Evolutionary conservation across 2,113 vertebrate genomes (phyloP).

Genomic region (Benitochromis conjunctus): DNA sequence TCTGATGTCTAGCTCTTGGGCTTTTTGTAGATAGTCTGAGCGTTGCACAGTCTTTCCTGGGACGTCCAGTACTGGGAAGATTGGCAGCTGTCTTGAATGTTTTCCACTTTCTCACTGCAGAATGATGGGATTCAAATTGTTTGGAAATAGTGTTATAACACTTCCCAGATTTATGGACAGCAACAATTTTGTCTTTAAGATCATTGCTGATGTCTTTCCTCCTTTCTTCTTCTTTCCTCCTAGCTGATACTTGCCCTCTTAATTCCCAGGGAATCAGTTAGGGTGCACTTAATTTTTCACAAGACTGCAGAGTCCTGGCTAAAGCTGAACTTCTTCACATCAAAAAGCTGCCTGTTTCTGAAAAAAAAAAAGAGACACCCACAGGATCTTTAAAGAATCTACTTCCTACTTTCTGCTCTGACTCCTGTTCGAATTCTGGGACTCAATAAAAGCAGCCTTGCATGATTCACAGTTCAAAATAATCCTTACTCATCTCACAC

Average conservation of each 20-base stretch:
- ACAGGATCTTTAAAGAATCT: neutral
- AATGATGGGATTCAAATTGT: neutral
- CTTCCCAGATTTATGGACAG: neutral
- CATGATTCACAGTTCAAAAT: neutral
- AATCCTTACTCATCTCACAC: neutral
- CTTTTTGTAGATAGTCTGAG: neutral
- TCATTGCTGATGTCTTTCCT: neutral
- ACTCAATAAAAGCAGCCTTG: neutral
- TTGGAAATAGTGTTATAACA: neutral
- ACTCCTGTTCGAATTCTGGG: fast-evolving
- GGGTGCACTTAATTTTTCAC: neutral
- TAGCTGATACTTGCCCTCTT: neutral
- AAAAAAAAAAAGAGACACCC: neutral
- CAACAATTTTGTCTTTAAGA: neutral
- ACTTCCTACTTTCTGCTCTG: neutral
- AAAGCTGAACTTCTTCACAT: neutral
- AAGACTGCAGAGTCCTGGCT: neutral
- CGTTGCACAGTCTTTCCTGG: neutral
- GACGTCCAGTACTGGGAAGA: neutral
- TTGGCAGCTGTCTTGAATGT: neutral
- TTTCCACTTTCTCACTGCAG: neutral
- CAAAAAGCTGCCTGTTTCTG: neutral
- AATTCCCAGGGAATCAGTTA: neutral
- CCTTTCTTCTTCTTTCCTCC: neutral
- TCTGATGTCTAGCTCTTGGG: neutral